phyloP scores from a whole-genome alignment of 1,140 invertebrate genomes.

The Glossosoma conforme region DNA sequence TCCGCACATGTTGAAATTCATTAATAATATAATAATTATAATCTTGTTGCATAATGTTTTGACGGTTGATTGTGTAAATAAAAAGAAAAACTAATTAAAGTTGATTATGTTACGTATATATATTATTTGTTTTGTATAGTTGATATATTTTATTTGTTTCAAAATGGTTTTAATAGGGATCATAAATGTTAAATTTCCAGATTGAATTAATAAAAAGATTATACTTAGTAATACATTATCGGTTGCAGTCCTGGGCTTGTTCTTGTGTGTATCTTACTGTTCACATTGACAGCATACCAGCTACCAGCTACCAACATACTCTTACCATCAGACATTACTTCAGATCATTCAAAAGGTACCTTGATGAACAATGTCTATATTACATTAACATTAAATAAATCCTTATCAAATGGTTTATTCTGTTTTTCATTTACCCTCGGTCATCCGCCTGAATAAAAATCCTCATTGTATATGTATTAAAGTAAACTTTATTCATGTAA shows the following conservation, averaged over 20 bases:
- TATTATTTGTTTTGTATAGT: constrained; percentile 21
- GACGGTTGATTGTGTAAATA: constrained; percentile 24
- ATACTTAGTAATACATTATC: too few species aligned
- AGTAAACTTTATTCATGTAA: too few species aligned
- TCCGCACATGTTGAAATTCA: constrained; percentile 52
- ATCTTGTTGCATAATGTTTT: constrained; percentile 45
- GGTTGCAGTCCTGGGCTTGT: too few species aligned
- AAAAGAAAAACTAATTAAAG: constrained; percentile 17
- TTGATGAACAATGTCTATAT: constrained; percentile 51
- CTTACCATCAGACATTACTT: too few species aligned
- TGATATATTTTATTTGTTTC: constrained; percentile 26
- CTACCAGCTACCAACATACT: too few species aligned
- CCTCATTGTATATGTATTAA: too few species aligned
- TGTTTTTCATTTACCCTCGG: constrained; percentile 12
- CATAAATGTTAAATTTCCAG: too few species aligned
- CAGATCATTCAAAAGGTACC: constrained; percentile 50
- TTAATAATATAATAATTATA: constrained; percentile 51
- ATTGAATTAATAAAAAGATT: too few species aligned
- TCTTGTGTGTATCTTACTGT: too few species aligned
- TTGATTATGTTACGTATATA: constrained; percentile 19
- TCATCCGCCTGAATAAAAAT: too few species aligned
- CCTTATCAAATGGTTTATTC: constrained; percentile 21
- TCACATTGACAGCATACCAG: too few species aligned
- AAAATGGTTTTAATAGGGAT: constrained; percentile 15
- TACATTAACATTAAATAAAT: constrained; percentile 38